Evolutionary conservation across 2,888 invertebrate species (phyloP).

Genomic region (Drosophila buzzatii): DNA sequence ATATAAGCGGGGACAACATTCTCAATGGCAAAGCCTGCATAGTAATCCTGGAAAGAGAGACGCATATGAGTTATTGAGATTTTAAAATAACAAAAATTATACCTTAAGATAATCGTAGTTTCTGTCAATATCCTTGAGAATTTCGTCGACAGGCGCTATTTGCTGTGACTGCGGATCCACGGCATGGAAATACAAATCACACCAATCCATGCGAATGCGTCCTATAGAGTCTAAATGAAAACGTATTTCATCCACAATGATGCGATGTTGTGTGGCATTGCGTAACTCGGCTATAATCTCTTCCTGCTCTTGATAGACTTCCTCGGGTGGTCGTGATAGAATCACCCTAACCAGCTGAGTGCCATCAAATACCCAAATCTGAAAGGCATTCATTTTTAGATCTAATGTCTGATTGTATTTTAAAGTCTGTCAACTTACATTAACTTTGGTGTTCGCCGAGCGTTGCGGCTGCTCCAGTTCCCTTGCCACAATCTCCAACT

Average conservation of each 20-base stretch:
- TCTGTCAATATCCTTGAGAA: slow-evolving; percentile 92
- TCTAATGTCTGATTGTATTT: background rate
- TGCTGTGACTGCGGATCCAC: slow-evolving; percentile 91
- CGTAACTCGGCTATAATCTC: slow-evolving; percentile 91
- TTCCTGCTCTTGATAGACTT: slow-evolving; percentile 89
- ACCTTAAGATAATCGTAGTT: slow-evolving; percentile 94
- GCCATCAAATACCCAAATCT: slow-evolving; percentile 96
- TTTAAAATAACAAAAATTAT: background rate
- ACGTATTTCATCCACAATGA: slow-evolving; percentile 92
- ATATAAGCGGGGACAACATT: slow-evolving; percentile 90
- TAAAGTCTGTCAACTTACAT: slow-evolving; percentile 87
- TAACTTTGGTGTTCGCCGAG: slow-evolving; percentile 91
- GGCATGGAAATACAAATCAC: slow-evolving; percentile 94
- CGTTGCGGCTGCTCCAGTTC: slow-evolving; percentile 92
- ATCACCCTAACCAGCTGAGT: slow-evolving; percentile 93
- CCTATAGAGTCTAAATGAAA: slow-evolving; percentile 89
- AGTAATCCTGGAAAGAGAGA: slow-evolving; percentile 86
- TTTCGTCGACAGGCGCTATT: slow-evolving; percentile 91
- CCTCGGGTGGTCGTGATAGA: slow-evolving; percentile 92
- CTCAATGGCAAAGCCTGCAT: slow-evolving; percentile 90
- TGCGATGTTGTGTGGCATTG: slow-evolving; percentile 91
- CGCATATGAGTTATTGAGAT: background rate
- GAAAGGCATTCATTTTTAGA: slow-evolving; percentile 4
- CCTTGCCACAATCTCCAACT: slow-evolving; percentile 93
- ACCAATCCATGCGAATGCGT: slow-evolving; percentile 87